phyloP scores from a whole-genome alignment of 2,797 vertebrate genomes.

The Parotocinclus haroldoi region DNA sequence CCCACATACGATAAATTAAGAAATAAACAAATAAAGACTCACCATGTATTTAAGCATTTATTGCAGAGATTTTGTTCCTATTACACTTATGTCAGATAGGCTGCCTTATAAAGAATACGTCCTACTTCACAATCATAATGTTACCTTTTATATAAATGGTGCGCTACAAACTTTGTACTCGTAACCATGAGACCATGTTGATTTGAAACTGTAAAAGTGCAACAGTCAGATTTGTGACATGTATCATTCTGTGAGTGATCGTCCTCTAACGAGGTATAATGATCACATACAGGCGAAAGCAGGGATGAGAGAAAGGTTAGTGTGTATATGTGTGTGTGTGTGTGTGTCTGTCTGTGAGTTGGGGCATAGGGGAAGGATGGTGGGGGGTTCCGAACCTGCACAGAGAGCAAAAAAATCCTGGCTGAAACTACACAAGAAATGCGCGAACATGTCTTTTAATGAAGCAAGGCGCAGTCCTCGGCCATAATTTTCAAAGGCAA shows the following conservation, averaged over 20 bases:
- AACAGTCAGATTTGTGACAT: not conserved
- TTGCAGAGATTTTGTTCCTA: too few relatives aligned
- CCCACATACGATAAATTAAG: too few relatives aligned
- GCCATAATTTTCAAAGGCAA: slow-evolving; percentile 83
- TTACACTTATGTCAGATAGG: too few relatives aligned
- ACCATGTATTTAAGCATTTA: too few relatives aligned
- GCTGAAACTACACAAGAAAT: slow-evolving; percentile 79
- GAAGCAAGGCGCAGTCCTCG: slow-evolving; percentile 79
- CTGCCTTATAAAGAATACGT: too few relatives aligned
- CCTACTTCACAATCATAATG: too few relatives aligned
- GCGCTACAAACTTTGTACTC: too few relatives aligned
- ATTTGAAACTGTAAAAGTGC: not conserved
- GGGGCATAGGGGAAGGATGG: slow-evolving; percentile 32
- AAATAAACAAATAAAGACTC: too few relatives aligned
- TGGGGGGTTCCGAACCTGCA: slow-evolving; percentile 69
- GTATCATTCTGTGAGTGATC: slow-evolving; percentile 38
- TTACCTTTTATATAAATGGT: too few relatives aligned
- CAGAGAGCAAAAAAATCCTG: slow-evolving; percentile 70
- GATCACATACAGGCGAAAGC: slow-evolving; percentile 19
- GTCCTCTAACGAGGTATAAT: slow-evolving; percentile 54
- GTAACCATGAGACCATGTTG: not conserved
- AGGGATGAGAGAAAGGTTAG: slow-evolving; percentile 15
- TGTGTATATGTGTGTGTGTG: slow-evolving; percentile 11
- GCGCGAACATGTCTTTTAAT: slow-evolving; percentile 80
- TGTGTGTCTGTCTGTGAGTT: not conserved